These are phyloP conservation scores for Ormyrus nitidulus DNA, from an alignment of 2,888 invertebrate species.

Conservation along the genomic window DNA sequence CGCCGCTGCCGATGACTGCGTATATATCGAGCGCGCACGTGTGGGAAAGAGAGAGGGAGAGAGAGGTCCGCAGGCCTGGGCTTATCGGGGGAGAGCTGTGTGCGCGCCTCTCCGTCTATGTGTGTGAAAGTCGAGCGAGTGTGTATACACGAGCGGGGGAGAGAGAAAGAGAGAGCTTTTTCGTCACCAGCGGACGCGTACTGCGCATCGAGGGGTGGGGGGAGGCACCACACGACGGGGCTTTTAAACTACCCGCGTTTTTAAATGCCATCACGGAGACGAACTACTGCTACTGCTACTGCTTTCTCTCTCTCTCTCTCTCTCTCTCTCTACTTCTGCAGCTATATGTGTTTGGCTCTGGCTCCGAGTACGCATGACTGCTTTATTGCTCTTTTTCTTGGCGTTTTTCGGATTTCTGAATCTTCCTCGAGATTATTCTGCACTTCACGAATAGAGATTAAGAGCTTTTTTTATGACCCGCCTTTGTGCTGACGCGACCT, in stretches of 20 bases:
- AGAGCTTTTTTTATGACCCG: too few relatives aligned
- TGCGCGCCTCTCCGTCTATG: slow-evolving; percentile 25
- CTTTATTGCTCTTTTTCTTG: too few relatives aligned
- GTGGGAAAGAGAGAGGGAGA: slow-evolving; percentile 1
- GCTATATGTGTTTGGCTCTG: too few relatives aligned
- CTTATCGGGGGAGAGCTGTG: too few relatives aligned
- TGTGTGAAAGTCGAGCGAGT: slow-evolving; percentile 7
- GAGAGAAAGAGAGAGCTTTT: too few relatives aligned
- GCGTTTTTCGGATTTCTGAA: too few relatives aligned
- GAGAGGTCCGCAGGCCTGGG: background rate
- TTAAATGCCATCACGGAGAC: slow-evolving; percentile 40
- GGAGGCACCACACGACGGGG: background rate
- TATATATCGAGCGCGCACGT: slow-evolving; percentile 1
- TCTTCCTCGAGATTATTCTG: too few relatives aligned
- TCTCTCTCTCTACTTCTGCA: background rate
- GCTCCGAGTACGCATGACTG: too few relatives aligned
- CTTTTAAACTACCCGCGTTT: slow-evolving; percentile 56
- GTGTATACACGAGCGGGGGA: too few relatives aligned
- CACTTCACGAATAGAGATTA: too few relatives aligned
- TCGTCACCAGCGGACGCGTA: background rate
- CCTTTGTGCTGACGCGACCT: too few relatives aligned
- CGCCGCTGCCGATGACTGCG: background rate
- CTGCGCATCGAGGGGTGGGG: background rate
- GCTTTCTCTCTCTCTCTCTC: background rate
- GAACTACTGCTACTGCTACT: background rate